A percentile compares a stretch with the other conserved stretches of the same genome.
phyloP scores from a whole-genome alignment of 1,140 invertebrate genomes.

The Hirudo medicinalis region DNA sequence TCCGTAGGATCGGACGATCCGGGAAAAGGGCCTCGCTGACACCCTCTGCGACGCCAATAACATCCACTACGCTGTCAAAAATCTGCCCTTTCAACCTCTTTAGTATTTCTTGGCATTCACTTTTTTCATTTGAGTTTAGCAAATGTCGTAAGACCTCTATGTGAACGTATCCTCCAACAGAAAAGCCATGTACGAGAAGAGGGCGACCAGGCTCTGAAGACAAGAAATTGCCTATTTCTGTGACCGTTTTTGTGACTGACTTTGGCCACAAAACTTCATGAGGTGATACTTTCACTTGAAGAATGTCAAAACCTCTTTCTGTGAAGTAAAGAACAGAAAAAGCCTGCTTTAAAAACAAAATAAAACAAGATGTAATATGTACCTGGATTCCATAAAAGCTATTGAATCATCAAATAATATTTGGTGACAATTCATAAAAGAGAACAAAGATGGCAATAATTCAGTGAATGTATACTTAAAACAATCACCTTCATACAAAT shows the following conservation, averaged over 20 bases:
- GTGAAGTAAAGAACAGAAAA: background rate
- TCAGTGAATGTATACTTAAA: no score
- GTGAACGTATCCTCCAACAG: background rate
- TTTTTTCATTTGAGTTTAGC: background rate
- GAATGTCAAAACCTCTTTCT: constrained; percentile 8
- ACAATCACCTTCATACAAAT: background rate
- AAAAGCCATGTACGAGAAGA: background rate
- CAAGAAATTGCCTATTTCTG: background rate
- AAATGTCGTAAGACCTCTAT: background rate
- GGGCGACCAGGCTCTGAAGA: background rate
- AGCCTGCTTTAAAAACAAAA: no score
- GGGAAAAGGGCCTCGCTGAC: background rate
- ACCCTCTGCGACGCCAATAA: background rate
- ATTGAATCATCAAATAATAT: no score
- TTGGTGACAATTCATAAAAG: no score
- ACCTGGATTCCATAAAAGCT: no score
- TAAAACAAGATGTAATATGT: no score
- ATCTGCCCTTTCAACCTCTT: constrained; percentile 5
- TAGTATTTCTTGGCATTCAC: background rate
- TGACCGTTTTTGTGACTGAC: background rate
- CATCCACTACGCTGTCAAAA: constrained; percentile 4
- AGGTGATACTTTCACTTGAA: constrained; percentile 2
- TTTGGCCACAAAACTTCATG: background rate
- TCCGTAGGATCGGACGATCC: background rate
- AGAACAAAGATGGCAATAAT: no score